Conservation (phyloP, 2,113 vertebrate species). For the Eretmodus cyanostictus region DNA sequence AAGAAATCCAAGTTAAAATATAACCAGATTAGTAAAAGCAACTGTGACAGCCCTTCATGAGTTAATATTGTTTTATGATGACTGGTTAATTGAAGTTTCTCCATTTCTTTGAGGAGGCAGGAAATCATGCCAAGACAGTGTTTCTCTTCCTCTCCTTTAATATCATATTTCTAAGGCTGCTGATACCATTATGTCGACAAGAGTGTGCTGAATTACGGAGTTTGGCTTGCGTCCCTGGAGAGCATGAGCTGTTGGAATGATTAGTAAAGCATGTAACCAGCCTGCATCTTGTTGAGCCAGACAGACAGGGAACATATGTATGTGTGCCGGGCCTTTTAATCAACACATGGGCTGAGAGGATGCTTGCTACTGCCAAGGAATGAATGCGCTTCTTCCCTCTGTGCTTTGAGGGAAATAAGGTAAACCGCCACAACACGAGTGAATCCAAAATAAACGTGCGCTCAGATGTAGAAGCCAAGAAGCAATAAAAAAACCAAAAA, state of each 20-base stretch:
- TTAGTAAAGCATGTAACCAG: constrained; percentile 47
- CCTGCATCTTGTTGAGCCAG: constrained; percentile 32
- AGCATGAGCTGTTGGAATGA: constrained; percentile 46
- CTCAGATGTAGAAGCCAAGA: neutral
- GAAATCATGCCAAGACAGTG: neutral
- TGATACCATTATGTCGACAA: constrained; percentile 23
- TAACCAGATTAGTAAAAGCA: neutral
- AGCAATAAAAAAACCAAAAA: neutral
- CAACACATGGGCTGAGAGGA: constrained; percentile 43
- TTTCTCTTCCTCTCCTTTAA: constrained; percentile 5
- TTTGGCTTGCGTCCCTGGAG: constrained; percentile 43
- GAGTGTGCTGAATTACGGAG: constrained; percentile 11
- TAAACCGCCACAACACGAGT: neutral
- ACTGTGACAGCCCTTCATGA: neutral
- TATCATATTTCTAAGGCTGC: constrained; percentile 9
- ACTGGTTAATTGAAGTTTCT: neutral
- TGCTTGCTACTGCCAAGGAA: neutral
- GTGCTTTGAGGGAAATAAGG: neutral
- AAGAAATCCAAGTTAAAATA: neutral
- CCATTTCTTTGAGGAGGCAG: neutral
- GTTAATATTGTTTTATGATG: neutral
- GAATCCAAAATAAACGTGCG: neutral
- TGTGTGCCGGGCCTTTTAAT: constrained; percentile 49
- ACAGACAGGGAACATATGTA: constrained; percentile 61
- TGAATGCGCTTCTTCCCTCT: neutral